Evolutionary conservation across 2,113 vertebrate species (phyloP), one percentile per base, ranked within the genome.

Genomic region (Smithornis capensis): DNA sequence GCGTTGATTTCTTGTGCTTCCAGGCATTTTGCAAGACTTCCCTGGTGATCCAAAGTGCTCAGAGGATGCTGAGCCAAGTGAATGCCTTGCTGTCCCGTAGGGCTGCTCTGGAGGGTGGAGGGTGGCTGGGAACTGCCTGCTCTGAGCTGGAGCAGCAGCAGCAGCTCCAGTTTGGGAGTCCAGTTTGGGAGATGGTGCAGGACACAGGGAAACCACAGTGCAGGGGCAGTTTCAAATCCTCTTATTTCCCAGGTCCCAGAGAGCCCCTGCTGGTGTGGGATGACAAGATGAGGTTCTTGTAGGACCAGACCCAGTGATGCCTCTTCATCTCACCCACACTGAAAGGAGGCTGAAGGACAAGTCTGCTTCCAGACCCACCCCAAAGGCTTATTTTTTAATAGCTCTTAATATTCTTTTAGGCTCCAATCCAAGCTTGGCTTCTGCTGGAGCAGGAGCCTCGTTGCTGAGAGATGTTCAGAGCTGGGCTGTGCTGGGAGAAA

Each of bases 271-370:
- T 18, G 6, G 19, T 40, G 49, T n/a, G 57, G 17, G 57, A 21
- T 33, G 25, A 65, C 21, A 33, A 28, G n/a, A 6, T 27, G 27
- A 76, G 25, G 64, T 38, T 88, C 42, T 67, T 22, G 23, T 11
- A 49, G 25, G 19, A 37, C 35, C 29, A 40, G 57, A 50, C 9
- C 31, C 4, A 38, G 17, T 6, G 38, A 40, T 40, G 49, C 33
- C 31, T 73, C 52, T 47, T n/a, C 13, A 0, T 35, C 62, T 69
- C 70, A 15, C 12, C n/a, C 13, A 2, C 0, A 1, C 2, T 11
- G 11, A 28, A 25, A 44, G 27, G n/a, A 73, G 12, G 50, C n/a
- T 79, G 80, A 62, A 67, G n/a, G 28, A 12, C 13, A 21, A 16
- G 11, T 22, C 49, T 6, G 4, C 28, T 67, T 53, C 69, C 44